Evolutionary conservation across 2,888 invertebrate species (phyloP).

Genomic region (Electrophaes corylata): DNA sequence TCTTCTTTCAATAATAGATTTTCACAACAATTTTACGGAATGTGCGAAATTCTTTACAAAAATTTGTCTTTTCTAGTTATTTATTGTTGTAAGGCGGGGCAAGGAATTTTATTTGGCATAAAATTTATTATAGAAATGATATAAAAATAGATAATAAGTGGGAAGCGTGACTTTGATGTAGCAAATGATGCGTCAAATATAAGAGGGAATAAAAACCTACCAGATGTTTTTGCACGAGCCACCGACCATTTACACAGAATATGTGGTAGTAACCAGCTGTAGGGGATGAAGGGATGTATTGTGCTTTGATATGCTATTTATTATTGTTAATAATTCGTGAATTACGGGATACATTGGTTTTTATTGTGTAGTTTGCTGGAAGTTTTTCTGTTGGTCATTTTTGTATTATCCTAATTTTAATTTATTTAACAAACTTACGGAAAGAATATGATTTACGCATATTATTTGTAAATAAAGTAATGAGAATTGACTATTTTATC

Average conservation of each 20-base stretch:
- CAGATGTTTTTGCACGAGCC: constrained; percentile 67
- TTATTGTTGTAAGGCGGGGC: constrained; percentile 64
- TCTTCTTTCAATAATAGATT: constrained; percentile 42
- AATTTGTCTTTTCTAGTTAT: constrained; percentile 46
- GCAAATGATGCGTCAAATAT: constrained; percentile 74
- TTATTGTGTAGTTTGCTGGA: constrained; percentile 21
- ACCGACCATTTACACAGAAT: constrained; percentile 20
- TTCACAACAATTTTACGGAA: constrained; percentile 61
- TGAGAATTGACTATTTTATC: too few species aligned
- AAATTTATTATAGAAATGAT: constrained; percentile 74
- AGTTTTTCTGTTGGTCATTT: not conserved
- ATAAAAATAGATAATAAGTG: constrained; percentile 78
- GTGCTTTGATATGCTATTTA: constrained; percentile 38
- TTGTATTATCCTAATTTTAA: too few species aligned
- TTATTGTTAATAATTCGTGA: constrained; percentile 39
- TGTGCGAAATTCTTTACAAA: constrained; percentile 40
- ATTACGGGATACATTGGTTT: constrained; percentile 37
- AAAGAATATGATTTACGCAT: too few species aligned
- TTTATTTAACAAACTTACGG: too few species aligned
- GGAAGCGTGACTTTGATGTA: constrained; percentile 69
- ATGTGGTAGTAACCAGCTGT: not conserved
- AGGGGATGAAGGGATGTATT: constrained; percentile 36
- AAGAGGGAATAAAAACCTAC: constrained; percentile 48
- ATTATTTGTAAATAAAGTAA: too few species aligned
- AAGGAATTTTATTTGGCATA: constrained; percentile 77